Evolutionary conservation across 2,888 invertebrate species (phyloP), one percentile per base, ranked within the genome.

Genomic region (Orgyia antiqua): DNA sequence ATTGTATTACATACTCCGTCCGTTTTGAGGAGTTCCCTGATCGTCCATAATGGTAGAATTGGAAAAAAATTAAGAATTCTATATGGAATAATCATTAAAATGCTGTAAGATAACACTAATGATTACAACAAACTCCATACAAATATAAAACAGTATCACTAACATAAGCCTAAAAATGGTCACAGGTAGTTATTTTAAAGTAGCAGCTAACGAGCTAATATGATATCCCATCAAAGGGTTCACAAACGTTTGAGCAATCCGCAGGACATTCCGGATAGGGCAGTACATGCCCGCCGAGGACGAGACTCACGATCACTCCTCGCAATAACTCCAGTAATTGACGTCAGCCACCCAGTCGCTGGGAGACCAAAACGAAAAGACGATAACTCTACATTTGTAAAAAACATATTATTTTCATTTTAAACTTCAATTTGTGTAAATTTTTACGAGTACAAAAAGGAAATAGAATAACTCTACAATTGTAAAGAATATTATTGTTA

Each of bases 241-340:
- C 28, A 25, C 31, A 31, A 15, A 24, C 28, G 36, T 31, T 31
- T 30, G 27, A 31, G 26, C 31, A 21, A 31, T 36, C 18, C 36
- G 29, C 36, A 13, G 21, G 37, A 33, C 54, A 53, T 46, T 44
- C 51, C 54, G 45, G 46, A 41, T 30, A 34, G 51, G 33, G 53
- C 51, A 54, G 43, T 67, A 74, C 74, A 74, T 68, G 68, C 71
- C 61, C 68, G 58, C 60, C 62, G 58, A 49, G 53, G 51, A 49
- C 55, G 59, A 63, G 53, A 57, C 64, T 68, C 82, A 80, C 83
- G 82, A 82, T 68, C 79, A 70, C 77, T 75, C 78, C 66, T 63
- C 54, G 69, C 74, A 67, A 75, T 80, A 78, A 79, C 78, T 78
- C 74, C 61, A 58, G 63, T 77, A 75, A 80, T 78, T 78, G 83